These are phyloP conservation scores for Adelosebastes latens DNA, from an alignment of 2,797 vertebrate genomes.

Conservation along the genomic window DNA sequence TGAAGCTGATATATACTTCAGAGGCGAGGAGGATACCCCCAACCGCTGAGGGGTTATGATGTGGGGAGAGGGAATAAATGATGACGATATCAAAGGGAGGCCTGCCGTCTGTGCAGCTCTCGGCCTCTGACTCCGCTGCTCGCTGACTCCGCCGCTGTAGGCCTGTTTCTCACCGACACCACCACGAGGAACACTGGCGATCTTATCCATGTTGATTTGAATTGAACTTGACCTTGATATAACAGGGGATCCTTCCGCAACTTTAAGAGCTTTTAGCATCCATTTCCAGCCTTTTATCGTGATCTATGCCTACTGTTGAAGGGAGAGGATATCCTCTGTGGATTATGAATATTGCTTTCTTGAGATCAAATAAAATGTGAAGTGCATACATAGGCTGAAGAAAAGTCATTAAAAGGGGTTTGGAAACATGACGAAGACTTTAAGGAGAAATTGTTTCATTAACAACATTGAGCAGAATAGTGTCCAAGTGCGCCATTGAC, in stretches of 20 bases:
- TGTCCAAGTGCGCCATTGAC: background rate
- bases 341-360: background rate
- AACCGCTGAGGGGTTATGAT: conserved; percentile 52
- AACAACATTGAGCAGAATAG: too few species aligned
- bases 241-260: background rate
- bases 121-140: background rate
- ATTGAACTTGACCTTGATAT: background rate
- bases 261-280: background rate
- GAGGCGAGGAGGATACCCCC: conserved; percentile 42
- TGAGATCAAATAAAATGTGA: background rate
- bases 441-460: background rate
- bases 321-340: background rate
- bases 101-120: conserved; percentile 23
- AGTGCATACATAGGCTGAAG: background rate
- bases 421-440: background rate
- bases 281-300: background rate
- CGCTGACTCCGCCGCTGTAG: background rate
- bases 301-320: background rate
- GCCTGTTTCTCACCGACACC: background rate
- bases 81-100: conserved; percentile 60
- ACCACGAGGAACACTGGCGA: background rate
- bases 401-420: background rate
- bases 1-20: conserved; percentile 55
- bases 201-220: background rate
- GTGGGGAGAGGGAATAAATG: conserved; percentile 60